A percentile compares a stretch with the other conserved stretches of the same genome.
phyloP scores from a whole-genome alignment of 2,113 vertebrate species.

The Centropristis striata region DNA sequence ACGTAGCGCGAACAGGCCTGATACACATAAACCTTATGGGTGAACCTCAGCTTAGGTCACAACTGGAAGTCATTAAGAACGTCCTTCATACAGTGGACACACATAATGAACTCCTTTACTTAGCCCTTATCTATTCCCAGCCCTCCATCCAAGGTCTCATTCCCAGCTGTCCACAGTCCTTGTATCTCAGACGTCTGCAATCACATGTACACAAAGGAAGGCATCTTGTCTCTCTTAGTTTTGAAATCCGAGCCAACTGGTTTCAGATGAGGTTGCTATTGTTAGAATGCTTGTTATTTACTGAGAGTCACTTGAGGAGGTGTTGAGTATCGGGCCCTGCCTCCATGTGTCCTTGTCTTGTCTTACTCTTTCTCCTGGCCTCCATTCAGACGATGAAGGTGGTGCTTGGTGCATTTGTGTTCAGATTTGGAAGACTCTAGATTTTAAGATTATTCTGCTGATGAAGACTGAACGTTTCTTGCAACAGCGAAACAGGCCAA shows the following conservation, averaged over 20 bases:
- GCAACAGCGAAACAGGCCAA: not conserved
- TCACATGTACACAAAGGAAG: conserved; percentile 35
- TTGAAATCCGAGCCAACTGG: conserved; percentile 53
- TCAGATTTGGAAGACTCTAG: conserved; percentile 20
- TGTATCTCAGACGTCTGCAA: conserved; percentile 30
- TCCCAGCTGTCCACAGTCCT: conserved; percentile 67
- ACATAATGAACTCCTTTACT: conserved; percentile 27
- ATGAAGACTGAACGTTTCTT: conserved; percentile 12
- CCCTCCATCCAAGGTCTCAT: conserved; percentile 40
- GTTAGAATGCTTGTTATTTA: conserved; percentile 72
- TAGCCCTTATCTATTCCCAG: conserved; percentile 45
- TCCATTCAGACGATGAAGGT: conserved; percentile 53
- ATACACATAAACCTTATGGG: not conserved
- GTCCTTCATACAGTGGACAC: conserved; percentile 4
- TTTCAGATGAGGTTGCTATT: conserved; percentile 69
- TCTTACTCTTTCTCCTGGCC: conserved; percentile 60
- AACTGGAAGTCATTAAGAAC: not conserved
- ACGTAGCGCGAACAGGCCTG: too few relatives aligned
- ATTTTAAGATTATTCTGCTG: not conserved
- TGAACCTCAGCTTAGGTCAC: not conserved
- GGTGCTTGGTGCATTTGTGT: conserved; percentile 14
- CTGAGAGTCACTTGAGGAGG: conserved; percentile 77
- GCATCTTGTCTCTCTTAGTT: conserved; percentile 63
- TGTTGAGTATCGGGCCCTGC: conserved; percentile 70
- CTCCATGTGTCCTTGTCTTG: conserved; percentile 64